These are phyloP conservation scores for Gastrophysa polygoni DNA, from an alignment of 2,888 invertebrate genomes.

Conservation along the genomic window DNA sequence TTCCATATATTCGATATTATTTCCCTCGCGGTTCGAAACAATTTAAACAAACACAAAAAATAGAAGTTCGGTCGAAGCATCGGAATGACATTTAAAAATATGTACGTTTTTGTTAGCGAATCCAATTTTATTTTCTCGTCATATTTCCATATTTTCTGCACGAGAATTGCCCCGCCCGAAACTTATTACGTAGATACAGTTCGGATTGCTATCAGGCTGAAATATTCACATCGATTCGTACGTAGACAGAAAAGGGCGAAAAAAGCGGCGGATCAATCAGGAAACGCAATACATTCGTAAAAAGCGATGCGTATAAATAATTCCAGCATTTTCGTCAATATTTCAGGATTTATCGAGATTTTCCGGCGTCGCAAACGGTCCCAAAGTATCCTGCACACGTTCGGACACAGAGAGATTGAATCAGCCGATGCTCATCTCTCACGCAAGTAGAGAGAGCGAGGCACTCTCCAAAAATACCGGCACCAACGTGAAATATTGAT, in stretches of 20 bases:
- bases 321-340: slow-evolving; percentile 47
- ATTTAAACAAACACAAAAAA: slow-evolving; percentile 33
- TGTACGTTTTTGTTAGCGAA: slow-evolving; percentile 28
- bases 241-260: slow-evolving; percentile 42
- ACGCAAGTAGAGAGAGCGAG: slow-evolving; percentile 39
- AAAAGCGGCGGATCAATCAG: slow-evolving; percentile 44
- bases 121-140: slow-evolving; percentile 42
- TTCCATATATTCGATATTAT: slow-evolving; percentile 27
- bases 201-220: slow-evolving; percentile 44
- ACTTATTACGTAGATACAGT: slow-evolving; percentile 40
- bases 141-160: slow-evolving; percentile 42
- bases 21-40: slow-evolving; percentile 32
- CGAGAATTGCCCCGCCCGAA: slow-evolving; percentile 37
- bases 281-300: slow-evolving; percentile 45
- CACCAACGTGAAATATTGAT: slow-evolving; percentile 53
- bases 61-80: slow-evolving; percentile 32
- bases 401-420: slow-evolving; percentile 50
- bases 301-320: slow-evolving; percentile 47
- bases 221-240: slow-evolving; percentile 49
- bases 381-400: slow-evolving; percentile 42
- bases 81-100: slow-evolving; percentile 39
- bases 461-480: slow-evolving; percentile 44
- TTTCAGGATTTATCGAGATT: slow-evolving; percentile 51
- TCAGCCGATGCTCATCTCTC: slow-evolving; percentile 47
- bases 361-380: slow-evolving; percentile 49